Evolutionary conservation across 1,140 invertebrate species (phyloP).

Genomic region (Mylabris phalerata): DNA sequence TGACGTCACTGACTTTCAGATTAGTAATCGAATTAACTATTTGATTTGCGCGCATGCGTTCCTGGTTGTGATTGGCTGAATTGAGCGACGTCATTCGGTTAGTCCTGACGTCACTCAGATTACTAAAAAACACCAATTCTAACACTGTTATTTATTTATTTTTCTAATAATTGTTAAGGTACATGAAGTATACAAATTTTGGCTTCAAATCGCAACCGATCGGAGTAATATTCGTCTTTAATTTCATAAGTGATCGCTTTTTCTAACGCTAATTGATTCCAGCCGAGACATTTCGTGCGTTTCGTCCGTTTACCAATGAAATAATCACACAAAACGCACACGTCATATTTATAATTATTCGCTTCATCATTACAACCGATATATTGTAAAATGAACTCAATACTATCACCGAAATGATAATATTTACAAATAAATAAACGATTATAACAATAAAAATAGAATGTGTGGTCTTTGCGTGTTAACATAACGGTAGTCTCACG

Average conservation of each 20-base stretch:
- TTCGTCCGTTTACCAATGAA: conserved; percentile 3
- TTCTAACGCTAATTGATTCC: conserved; percentile 23
- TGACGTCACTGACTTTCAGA: too few species aligned
- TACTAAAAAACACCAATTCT: too few species aligned
- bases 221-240: neutral
- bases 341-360: conserved; percentile 15
- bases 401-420: conserved; percentile 15
- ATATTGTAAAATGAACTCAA: conserved; percentile 23
- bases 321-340: neutral
- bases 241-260: neutral
- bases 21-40: too few species aligned
- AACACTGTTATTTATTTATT: neutral
- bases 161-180: neutral
- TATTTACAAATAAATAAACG: conserved; percentile 21
- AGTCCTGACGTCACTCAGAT: too few species aligned
- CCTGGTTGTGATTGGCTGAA: too few species aligned
- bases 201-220: neutral
- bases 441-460: conserved; percentile 18
- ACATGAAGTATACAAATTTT: neutral
- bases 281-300: conserved; percentile 15
- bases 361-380: conserved; percentile 20
- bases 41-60: too few species aligned
- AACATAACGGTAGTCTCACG: conserved; percentile 12
- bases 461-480: conserved; percentile 12
- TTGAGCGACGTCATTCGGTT: too few species aligned